phyloP scores from a whole-genome alignment of 2,113 vertebrate species.

The Halcyon senegalensis region DNA sequence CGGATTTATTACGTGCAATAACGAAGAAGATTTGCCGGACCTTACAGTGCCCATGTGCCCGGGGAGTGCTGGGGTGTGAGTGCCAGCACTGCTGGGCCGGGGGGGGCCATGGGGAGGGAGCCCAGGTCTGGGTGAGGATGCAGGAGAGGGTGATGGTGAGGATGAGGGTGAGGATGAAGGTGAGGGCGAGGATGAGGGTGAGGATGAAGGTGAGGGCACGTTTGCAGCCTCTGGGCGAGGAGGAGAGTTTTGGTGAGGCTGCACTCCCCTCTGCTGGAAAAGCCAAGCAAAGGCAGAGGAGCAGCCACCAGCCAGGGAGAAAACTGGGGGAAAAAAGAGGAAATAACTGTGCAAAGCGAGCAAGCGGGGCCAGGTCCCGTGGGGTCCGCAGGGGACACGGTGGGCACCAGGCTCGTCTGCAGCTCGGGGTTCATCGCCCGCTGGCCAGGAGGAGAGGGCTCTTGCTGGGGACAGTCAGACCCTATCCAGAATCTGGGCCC shows the following conservation, averaged over 20 bases:
- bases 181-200: background rate
- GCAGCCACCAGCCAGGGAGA: background rate
- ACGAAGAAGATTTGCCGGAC: background rate
- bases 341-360: background rate
- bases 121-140: background rate
- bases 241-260: background rate
- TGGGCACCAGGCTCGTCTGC: background rate
- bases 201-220: background rate
- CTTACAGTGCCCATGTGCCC: background rate
- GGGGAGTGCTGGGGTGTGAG: background rate
- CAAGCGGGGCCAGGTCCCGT: rapidly evolving
- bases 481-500: background rate
- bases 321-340: background rate
- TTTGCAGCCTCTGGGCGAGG: background rate
- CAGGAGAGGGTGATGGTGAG: background rate
- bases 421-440: background rate
- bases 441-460: rapidly evolving
- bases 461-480: background rate
- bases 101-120: background rate
- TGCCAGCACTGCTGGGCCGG: background rate
- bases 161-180: background rate
- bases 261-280: constrained; percentile 73
- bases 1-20: background rate
- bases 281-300: background rate
- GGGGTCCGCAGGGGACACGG: rapidly evolving